Conservation (phyloP, 2,797 vertebrate species). For the Simalia tracyae region DNA sequence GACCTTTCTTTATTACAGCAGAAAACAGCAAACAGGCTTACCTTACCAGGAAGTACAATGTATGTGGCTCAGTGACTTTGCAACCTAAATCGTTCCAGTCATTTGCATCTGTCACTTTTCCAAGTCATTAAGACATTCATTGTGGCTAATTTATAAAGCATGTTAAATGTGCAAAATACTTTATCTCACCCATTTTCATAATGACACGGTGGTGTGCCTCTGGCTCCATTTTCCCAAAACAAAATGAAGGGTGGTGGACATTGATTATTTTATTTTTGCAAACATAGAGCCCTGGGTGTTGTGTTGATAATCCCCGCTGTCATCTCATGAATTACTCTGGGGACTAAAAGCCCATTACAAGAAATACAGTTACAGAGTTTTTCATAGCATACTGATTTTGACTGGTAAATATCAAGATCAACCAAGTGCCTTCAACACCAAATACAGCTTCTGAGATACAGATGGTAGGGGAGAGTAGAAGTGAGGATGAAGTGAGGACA, state of each 20-base stretch:
- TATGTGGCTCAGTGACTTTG: slow-evolving; percentile 31
- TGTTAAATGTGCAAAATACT: neutral
- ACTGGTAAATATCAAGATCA: neutral
- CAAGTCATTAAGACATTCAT: slow-evolving; percentile 15
- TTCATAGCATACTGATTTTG: neutral
- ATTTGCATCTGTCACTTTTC: slow-evolving; percentile 41
- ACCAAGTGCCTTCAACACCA: neutral
- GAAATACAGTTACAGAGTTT: neutral
- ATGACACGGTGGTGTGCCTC: too few species aligned
- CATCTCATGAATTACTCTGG: neutral
- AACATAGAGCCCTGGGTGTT: neutral
- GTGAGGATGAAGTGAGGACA: neutral
- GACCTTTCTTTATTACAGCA: slow-evolving; percentile 60
- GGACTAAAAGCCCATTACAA: neutral
- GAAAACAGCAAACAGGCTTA: slow-evolving; percentile 54
- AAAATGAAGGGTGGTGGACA: neutral
- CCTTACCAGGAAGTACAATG: slow-evolving; percentile 52
- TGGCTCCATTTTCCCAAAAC: neutral
- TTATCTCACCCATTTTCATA: neutral
- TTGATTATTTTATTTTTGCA: neutral
- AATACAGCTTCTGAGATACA: neutral
- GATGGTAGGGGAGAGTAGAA: neutral
- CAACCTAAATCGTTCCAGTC: slow-evolving; percentile 44
- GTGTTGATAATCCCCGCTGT: neutral
- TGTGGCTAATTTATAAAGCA: neutral